Percentiles rank a stretch among this genome's conserved stretches.
Conservation (phyloP, 2,113 vertebrate species). For the Panurus biarmicus region DNA sequence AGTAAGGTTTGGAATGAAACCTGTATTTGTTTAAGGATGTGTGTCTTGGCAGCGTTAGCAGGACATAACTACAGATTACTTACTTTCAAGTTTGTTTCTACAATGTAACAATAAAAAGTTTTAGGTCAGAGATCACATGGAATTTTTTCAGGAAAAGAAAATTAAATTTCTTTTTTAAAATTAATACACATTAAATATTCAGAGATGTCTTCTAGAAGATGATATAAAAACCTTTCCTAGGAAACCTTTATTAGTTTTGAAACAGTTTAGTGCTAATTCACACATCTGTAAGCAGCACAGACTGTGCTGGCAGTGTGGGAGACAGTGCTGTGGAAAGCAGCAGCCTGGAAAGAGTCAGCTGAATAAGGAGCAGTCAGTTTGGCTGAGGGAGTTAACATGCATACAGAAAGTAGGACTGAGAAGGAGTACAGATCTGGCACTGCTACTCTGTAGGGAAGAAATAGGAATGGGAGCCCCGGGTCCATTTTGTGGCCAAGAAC, state of each 20-base stretch:
- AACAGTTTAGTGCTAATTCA: not conserved
- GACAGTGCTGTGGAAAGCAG: not conserved
- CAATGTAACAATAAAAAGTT: not conserved
- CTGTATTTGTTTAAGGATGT: slow-evolving; percentile 21
- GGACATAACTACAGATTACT: not conserved
- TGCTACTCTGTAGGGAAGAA: not conserved
- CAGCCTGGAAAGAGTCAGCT: not conserved
- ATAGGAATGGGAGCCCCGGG: not conserved
- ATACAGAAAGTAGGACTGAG: not conserved
- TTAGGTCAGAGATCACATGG: not conserved
- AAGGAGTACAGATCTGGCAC: not conserved
- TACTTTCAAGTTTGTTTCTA: not conserved
- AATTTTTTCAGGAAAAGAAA: not conserved
- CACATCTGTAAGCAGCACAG: not conserved
- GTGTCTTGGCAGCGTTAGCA: not conserved
- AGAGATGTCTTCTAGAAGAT: not conserved
- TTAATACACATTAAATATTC: not conserved
- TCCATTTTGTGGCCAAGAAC: not conserved
- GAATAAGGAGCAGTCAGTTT: not conserved
- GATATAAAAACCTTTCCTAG: not conserved
- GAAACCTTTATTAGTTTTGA: not conserved
- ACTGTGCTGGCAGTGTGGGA: not conserved
- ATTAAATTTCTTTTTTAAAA: not conserved
- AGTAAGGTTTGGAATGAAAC: not conserved
- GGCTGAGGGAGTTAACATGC: not conserved